Base-by-base conservation (phyloP, 2,888 invertebrate species). In the Ctenicera cuprea region DNA sequence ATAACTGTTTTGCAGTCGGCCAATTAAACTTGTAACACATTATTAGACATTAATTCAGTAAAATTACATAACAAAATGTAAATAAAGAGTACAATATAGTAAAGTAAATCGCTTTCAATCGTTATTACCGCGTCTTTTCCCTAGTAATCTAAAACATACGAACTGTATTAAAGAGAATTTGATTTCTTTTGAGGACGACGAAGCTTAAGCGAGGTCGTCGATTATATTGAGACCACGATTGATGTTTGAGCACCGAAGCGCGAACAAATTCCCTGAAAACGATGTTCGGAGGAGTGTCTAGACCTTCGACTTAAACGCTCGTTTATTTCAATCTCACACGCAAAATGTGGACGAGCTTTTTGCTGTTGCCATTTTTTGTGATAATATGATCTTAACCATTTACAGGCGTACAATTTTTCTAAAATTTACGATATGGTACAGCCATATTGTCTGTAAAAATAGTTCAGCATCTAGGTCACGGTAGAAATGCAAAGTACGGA, bases 281-380 rank as follows among this genome's bases (percentile, higher is more conserved):
- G 30, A 65, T 22, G 50, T 52, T 65, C 30, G 18, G 18, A 50
- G 65, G 65, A 65, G 65, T 48, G 64, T 37, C 64, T 37, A 64
- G 64, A 64, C 64, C 64, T 48, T 64, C 64, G 18, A 48, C 48
- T 48, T 38, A 61, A 61, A 64, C 30, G 48, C 48, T 43, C 64
- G 64, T 64, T 64, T 64, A 64, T 48, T 64, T 64, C 30, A 33
- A 64, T 64, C 33, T 0, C 18, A 11, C 64, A 64, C 64, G 64
- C 64, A 20, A 48, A 62, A 62, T 62, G 33, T 20, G 20, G 12
- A 45, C 45, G 3, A 12, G 11, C 26, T 20, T 22, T 26, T 26
- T 20, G 3, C 22, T 12, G 22, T 26, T 50, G 7, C 1, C 12
- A 26, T 50, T n/a, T 50, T 26, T 50, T 50, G 45, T 18, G 14